Conservation (phyloP, 2,888 invertebrate genomes). For the Nemotelus nigrinus region DNA sequence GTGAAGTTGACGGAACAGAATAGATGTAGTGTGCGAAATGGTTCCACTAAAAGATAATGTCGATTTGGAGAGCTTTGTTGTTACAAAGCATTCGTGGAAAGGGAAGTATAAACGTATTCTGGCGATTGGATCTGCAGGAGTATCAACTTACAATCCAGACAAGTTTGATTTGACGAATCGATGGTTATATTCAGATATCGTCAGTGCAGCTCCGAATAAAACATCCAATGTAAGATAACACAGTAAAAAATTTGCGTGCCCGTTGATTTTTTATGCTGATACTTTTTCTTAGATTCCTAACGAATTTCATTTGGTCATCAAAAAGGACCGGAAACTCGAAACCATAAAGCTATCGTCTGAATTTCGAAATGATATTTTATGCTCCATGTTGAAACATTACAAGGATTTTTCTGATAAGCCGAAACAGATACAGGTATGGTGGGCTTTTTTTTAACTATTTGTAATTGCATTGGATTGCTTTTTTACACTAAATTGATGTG, state of each 20-base stretch:
- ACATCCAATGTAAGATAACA: slow-evolving; percentile 63
- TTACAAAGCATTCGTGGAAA: slow-evolving; percentile 98
- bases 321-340: slow-evolving; percentile 90
- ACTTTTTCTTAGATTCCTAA: slow-evolving; percentile 64
- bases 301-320: slow-evolving; percentile 85
- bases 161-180: slow-evolving; percentile 92
- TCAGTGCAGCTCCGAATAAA: slow-evolving; percentile 74
- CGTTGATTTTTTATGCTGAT: not conserved
- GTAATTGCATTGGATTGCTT: not conserved
- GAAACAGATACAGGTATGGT: slow-evolving; percentile 77
- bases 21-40: slow-evolving; percentile 45
- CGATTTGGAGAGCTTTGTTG: slow-evolving; percentile 96
- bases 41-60: slow-evolving; percentile 78
- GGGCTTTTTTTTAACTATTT: not conserved
- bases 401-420: slow-evolving; percentile 83
- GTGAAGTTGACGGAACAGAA: not conserved
- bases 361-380: slow-evolving; percentile 89
- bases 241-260: not conserved
- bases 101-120: slow-evolving; percentile 99
- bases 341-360: slow-evolving; percentile 97
- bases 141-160: slow-evolving; percentile 96
- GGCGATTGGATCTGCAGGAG: slow-evolving; percentile 93
- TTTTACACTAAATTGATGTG: not conserved
- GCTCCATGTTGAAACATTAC: slow-evolving; percentile 86
- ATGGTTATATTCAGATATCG: slow-evolving; percentile 86